These are phyloP conservation scores for Ligdia adustata DNA, from an alignment of 2,888 invertebrate genomes.

Conservation along the genomic window DNA sequence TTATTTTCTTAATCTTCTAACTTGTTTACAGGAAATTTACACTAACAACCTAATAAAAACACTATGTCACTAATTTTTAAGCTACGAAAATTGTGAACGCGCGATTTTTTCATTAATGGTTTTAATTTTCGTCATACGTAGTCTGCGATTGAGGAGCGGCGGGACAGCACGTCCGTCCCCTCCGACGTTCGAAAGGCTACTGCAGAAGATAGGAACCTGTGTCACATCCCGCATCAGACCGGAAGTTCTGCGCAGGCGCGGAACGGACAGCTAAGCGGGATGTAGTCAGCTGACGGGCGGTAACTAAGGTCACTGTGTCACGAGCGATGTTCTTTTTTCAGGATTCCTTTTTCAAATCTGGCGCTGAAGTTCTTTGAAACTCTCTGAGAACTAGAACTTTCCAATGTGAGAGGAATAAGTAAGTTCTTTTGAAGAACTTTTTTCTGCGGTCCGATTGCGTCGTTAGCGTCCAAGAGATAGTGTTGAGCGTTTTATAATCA, in stretches of 20 bases:
- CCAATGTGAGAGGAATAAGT: neutral
- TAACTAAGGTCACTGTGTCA: constrained; percentile 78
- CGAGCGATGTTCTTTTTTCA: constrained; percentile 31
- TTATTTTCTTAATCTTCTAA: constrained; percentile 5
- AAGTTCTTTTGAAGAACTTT: too few relatives aligned
- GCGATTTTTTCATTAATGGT: constrained; percentile 26
- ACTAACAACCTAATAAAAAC: constrained; percentile 19
- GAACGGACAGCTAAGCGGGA: constrained; percentile 47
- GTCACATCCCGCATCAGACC: constrained; percentile 63
- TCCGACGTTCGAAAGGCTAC: constrained; percentile 51
- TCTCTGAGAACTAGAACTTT: neutral
- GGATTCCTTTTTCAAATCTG: constrained; percentile 10
- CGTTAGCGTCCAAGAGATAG: constrained; percentile 5
- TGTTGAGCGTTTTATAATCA: too few relatives aligned
- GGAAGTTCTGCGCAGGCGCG: constrained; percentile 60
- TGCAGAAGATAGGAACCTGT: constrained; percentile 61
- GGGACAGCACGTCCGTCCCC: constrained; percentile 40
- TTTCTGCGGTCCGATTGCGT: too few relatives aligned
- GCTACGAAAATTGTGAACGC: constrained; percentile 7
- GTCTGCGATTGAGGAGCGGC: constrained; percentile 20
- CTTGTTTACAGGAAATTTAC: constrained; percentile 4
- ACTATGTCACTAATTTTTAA: constrained; percentile 19
- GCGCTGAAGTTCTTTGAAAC: neutral
- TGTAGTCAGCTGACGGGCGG: constrained; percentile 69
- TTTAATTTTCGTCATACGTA: constrained; percentile 21